Evolutionary conservation across 2,888 invertebrate genomes (phyloP).

Genomic region (Reticulitermes lucifugus): DNA sequence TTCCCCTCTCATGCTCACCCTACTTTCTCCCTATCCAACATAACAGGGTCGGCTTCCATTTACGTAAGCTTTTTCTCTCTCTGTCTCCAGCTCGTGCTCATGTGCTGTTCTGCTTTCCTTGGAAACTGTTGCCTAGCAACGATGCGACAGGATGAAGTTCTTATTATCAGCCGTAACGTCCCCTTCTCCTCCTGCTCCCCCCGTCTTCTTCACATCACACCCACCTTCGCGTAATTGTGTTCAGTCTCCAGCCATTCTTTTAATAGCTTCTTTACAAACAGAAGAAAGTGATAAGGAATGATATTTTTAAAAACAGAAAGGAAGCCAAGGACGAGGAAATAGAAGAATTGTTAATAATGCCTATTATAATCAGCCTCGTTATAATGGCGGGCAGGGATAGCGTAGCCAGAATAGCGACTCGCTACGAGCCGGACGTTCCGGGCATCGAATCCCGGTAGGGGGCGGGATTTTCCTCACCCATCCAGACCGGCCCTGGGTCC

Average conservation of each 20-base stretch:
- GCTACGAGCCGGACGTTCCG: too few relatives aligned
- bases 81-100: not conserved
- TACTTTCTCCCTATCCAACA: not conserved
- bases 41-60: slow-evolving; percentile 32
- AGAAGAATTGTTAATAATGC: too few relatives aligned
- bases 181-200: not conserved
- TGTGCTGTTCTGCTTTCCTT: not conserved
- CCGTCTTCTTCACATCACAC: not conserved
- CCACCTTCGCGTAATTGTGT: not conserved
- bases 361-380: too few relatives aligned
- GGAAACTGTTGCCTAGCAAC: slow-evolving; percentile 35
- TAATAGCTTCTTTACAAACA: slow-evolving; percentile 14
- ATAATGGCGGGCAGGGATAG: too few relatives aligned
- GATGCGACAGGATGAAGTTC: not conserved
- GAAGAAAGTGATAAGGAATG: not conserved
- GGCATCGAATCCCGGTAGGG: too few relatives aligned
- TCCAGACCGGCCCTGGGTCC: too few relatives aligned
- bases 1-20: not conserved
- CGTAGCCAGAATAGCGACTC: too few relatives aligned
- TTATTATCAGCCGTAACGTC: not conserved
- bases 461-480: too few relatives aligned
- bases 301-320: not conserved
- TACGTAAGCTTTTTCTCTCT: slow-evolving; percentile 15
- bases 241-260: not conserved
- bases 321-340: not conserved